Evolutionary conservation across 2,113 vertebrate genomes (phyloP), one percentile per base, ranked within the genome.

Genomic region (Sardina pilchardus): DNA sequence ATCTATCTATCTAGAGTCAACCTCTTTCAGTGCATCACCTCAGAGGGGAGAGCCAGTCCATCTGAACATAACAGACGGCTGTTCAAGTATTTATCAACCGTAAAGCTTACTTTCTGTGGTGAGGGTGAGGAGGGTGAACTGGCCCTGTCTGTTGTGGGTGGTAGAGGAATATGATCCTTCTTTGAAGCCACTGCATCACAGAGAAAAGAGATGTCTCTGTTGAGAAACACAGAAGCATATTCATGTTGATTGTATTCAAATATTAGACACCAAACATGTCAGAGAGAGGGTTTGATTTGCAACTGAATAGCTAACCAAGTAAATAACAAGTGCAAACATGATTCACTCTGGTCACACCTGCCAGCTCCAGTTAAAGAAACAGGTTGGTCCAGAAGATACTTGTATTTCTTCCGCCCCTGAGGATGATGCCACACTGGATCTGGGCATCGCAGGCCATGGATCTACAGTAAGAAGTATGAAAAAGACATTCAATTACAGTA

Each of bases 361-460:
- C 96, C 97, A 67, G 96, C 93, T 48, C 94, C 95, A 0, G 89
- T 96, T 90, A 97, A 50, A 43, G 95, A 96, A 16, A 96, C 92
- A 0, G 97, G 96, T 87, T 96, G 95, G 82, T 97, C 96, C 85
- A 96, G 93, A 89, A 97, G 90, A 88, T 96, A 93, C 83, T 92
- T 95, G 92, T 97, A 96, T 92, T 96, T 97, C 90, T 91, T 94
- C 63, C 94, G 93, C 87, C 82, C 89, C 50, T 92, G 21, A 1
- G 95, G 92, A 85, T 98, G 96, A 91, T 96, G 95, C 97, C 97
- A 98, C 85, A 97, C 94, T 21, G 59, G 84, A 91, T 96, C 96
- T 0, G 90, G 87, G 2, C 87, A 42, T 9, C 95, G 94, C 8
- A 94, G 88, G 78, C 92, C 93, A 88, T 63, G 84, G 44, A 90